Base-by-base conservation (phyloP, 2,797 vertebrate genomes). In the Leptodactylus fallax region DNA sequence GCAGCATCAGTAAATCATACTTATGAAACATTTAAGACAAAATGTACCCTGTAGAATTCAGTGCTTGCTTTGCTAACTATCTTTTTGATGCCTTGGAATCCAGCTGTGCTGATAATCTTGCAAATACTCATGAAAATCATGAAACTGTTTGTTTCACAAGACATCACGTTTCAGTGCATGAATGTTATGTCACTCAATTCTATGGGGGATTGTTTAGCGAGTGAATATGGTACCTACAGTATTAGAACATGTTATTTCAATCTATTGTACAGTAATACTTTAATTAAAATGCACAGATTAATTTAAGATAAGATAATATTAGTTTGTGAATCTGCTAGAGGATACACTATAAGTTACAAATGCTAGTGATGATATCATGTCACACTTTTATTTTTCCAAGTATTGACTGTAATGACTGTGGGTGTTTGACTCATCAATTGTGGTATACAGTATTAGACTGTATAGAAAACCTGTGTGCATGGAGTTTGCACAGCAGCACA, bases 1-100 rank as follows among this genome's bases (percentile, higher is more conserved):
- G 10, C 23, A 53, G 14, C 63, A 79, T 86, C 76, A 71, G 61
- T 79, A 69, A 56, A 86, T 69, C 63, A 53, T 21, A 79, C 61
- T 86, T 86, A 79, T 80, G 27, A 86, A 86, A 69, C 76, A 86
- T 86, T 86, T 86, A 80, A 79, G 77, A 65, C 76, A 56, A 79
- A 49, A 69, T 56, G 61, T 51, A 69, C 77, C 76, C 77, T 69
- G 61, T 25, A 36, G 85, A 86, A 79, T 79, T 80, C 25, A 13
- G 65, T 58, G 61, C 51, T 16, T 85, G 60, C 47, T 85, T 85
- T 69, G 72, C 51, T 79, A 85, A 79, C 45, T 79, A 78, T 78
- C 74, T 67, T 78, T 85, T 67, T 67, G 74, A 85, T 55, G 60
- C 61, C 53, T 55, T 63, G 76, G 74, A 85, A 53, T 61, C 84